A percentile compares a stretch with the other conserved stretches of the same genome.
Conservation (phyloP, 1,140 invertebrate species). For the Drosophila athabasca region DNA sequence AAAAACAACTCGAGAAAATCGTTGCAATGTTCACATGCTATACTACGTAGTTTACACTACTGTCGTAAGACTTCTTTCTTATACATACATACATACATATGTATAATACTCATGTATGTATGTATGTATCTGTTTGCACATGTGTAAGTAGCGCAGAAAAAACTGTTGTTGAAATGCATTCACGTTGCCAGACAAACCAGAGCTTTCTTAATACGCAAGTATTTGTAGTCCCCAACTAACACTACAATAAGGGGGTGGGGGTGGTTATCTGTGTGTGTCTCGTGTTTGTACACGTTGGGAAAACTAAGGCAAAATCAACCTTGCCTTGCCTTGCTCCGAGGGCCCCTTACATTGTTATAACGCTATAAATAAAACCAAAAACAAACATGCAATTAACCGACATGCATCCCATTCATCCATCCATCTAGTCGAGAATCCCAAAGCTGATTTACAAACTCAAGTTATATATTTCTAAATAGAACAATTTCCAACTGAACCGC, state of each 20-base stretch:
- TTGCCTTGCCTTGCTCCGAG: conserved; percentile 2
- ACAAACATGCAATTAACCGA: conserved; percentile 40
- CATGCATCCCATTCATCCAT: conserved; percentile 2
- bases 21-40: conserved; percentile 9
- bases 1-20: conserved; percentile 11
- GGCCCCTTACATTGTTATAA: conserved; percentile 31
- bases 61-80: conserved; percentile 18
- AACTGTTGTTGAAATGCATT: conserved; percentile 5
- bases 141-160: conserved; percentile 5
- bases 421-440: conserved; percentile 34
- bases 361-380: conserved; percentile 40
- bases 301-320: conserved; percentile 23
- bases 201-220: conserved; percentile 17
- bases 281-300: conserved; percentile 37
- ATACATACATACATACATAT: neutral
- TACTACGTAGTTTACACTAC: too few relatives aligned
- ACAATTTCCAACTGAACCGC: neutral
- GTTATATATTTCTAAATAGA: conserved; percentile 16
- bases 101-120: neutral
- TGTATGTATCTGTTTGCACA: neutral
- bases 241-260: too few relatives aligned
- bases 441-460: conserved; percentile 11
- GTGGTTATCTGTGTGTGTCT: conserved; percentile 5
- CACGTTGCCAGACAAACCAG: conserved; percentile 29
- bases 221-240: conserved; percentile 5